phyloP scores from a whole-genome alignment of 2,797 vertebrate genomes.

The Helicolenus hilgendorfi region DNA sequence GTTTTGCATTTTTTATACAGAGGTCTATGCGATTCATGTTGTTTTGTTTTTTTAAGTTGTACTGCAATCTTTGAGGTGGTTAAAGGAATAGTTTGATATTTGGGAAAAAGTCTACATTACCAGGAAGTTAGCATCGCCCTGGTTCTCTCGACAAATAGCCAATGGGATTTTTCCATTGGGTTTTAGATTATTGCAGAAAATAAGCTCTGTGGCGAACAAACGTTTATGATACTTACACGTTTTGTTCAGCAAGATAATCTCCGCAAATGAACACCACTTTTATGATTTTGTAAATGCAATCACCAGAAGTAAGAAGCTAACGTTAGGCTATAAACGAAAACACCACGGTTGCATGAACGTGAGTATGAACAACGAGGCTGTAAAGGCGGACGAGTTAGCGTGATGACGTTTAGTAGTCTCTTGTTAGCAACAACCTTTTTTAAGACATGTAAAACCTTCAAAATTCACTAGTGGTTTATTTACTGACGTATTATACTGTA shows the following conservation, averaged over 20 bases:
- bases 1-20: not conserved
- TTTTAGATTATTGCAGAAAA: not conserved
- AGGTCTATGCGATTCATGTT: not conserved
- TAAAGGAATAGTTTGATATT: not conserved
- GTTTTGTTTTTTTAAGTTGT: not conserved
- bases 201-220: not conserved
- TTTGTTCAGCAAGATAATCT: not conserved
- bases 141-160: not conserved
- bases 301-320: no score
- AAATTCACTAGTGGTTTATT: no score
- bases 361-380: no score
- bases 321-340: no score
- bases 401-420: no score
- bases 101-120: not conserved
- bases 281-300: no score
- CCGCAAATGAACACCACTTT: not conserved
- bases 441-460: no score
- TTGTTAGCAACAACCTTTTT: no score
- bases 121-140: no score
- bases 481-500: no score
- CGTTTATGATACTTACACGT: not conserved
- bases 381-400: fast-evolving
- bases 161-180: not conserved
- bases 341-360: no score
- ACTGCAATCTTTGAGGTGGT: not conserved